A percentile compares a stretch with the other conserved stretches of the same genome.
phyloP scores from a whole-genome alignment of 1,140 invertebrate species.

The Lucilia cuprina region DNA sequence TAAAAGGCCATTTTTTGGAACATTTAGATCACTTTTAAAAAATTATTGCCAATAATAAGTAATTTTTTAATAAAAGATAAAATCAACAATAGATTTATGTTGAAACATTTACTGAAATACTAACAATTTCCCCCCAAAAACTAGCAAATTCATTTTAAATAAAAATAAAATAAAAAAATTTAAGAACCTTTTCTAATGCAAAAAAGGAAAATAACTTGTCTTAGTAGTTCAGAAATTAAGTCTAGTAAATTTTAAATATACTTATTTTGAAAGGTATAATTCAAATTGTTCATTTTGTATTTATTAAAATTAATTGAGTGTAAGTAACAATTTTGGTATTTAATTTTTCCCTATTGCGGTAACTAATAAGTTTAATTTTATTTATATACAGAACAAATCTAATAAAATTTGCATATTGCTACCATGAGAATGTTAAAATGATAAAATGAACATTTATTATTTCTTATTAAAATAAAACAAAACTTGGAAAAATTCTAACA shows the following conservation, averaged over 20 bases:
- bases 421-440: background rate
- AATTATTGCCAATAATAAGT: background rate
- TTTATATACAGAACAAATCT: background rate
- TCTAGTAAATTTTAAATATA: too few species aligned
- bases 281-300: background rate
- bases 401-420: background rate
- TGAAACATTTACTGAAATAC: too few species aligned
- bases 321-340: background rate
- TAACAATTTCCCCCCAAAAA: too few species aligned
- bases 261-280: too few species aligned
- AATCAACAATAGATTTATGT: too few species aligned
- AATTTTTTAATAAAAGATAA: background rate
- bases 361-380: background rate
- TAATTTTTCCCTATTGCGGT: background rate
- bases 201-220: too few species aligned
- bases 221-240: too few species aligned
- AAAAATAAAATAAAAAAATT: too few species aligned
- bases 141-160: too few species aligned
- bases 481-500: background rate
- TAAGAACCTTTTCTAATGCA: too few species aligned
- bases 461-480: background rate
- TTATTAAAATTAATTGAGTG: slow-evolving; percentile 5
- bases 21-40: background rate
- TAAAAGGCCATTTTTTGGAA: background rate
- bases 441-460: slow-evolving; percentile 2